Evolutionary conservation across 1,140 invertebrate genomes (phyloP).

Genomic region (Glossosoma conforme): DNA sequence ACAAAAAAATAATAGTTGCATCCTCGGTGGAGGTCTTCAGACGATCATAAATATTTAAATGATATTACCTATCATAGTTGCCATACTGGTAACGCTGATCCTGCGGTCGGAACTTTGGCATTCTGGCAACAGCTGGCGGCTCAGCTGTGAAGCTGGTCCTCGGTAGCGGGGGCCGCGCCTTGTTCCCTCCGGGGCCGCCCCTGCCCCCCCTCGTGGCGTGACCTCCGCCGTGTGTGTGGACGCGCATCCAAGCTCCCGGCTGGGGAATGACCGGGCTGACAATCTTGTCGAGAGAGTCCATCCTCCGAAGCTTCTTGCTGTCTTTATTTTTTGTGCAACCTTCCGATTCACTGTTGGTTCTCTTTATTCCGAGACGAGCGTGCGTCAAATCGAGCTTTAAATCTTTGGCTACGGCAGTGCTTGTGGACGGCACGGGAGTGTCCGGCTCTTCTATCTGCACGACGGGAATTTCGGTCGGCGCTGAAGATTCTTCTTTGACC

Average conservation of each 20-base stretch:
- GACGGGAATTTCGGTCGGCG: slow-evolving; percentile 29
- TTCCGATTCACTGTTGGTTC: slow-evolving; percentile 47
- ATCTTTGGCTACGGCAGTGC: slow-evolving; percentile 7
- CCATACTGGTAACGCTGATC: slow-evolving; percentile 84
- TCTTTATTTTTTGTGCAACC: slow-evolving; percentile 47
- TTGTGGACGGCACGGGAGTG: slow-evolving; percentile 7
- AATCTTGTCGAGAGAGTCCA: slow-evolving; percentile 79
- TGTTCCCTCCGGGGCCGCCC: slow-evolving; percentile 36
- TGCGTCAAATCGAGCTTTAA: slow-evolving; percentile 11
- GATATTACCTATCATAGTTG: slow-evolving; percentile 91
- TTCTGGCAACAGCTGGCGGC: slow-evolving; percentile 35
- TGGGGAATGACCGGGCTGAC: slow-evolving; percentile 89
- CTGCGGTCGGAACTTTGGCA: slow-evolving; percentile 69
- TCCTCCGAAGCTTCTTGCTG: slow-evolving; percentile 56
- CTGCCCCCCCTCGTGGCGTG: slow-evolving; percentile 31
- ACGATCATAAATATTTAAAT: no score
- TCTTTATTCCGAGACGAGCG: slow-evolving; percentile 37
- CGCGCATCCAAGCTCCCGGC: slow-evolving; percentile 70
- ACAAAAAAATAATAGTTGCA: no score
- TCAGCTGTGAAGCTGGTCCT: slow-evolving; percentile 28
- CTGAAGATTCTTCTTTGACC: slow-evolving; percentile 14
- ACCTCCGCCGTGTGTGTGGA: slow-evolving; percentile 23
- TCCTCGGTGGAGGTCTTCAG: no score
- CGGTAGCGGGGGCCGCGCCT: slow-evolving; percentile 37
- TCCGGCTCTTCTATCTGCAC: slow-evolving; percentile 27